Conservation (phyloP, 2,888 invertebrate genomes). For the Tromatobia lineatoria region DNA sequence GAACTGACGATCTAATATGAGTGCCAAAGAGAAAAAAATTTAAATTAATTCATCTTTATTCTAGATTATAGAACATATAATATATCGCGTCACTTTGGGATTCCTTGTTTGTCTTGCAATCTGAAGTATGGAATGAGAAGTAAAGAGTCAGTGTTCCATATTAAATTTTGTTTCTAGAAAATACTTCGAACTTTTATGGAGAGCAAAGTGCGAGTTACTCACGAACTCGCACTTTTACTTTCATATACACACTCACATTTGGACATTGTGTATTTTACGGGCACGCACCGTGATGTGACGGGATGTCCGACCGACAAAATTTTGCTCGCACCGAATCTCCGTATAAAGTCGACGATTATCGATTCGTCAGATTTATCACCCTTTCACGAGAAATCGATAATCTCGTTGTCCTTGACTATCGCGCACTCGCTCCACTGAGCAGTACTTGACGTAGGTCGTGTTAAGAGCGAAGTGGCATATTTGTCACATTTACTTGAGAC, state of each 20-base stretch:
- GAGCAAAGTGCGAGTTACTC: too few relatives aligned
- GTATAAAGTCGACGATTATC: conserved; percentile 14
- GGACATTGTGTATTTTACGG: not conserved
- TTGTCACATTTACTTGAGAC: not conserved
- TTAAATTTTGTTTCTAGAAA: not conserved
- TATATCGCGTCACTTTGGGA: not conserved
- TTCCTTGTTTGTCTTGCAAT: not conserved
- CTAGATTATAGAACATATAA: too few relatives aligned
- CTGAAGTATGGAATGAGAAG: not conserved
- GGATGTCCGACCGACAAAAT: not conserved
- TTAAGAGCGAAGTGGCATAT: not conserved
- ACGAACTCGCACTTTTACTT: too few relatives aligned
- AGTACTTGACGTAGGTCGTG: conserved; percentile 10
- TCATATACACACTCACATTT: too few relatives aligned
- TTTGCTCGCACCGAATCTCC: not conserved
- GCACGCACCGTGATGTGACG: not conserved
- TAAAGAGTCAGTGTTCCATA: not conserved
- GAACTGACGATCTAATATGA: too few relatives aligned
- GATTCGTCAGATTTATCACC: conserved; percentile 17
- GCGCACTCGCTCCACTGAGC: not conserved
- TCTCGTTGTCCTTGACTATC: conserved; percentile 35
- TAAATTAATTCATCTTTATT: too few relatives aligned
- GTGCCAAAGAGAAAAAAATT: too few relatives aligned
- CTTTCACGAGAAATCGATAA: conserved; percentile 39
- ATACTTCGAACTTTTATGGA: not conserved